Evolutionary conservation across 2,113 vertebrate species (phyloP).

Genomic region (Taurulus bubalis): DNA sequence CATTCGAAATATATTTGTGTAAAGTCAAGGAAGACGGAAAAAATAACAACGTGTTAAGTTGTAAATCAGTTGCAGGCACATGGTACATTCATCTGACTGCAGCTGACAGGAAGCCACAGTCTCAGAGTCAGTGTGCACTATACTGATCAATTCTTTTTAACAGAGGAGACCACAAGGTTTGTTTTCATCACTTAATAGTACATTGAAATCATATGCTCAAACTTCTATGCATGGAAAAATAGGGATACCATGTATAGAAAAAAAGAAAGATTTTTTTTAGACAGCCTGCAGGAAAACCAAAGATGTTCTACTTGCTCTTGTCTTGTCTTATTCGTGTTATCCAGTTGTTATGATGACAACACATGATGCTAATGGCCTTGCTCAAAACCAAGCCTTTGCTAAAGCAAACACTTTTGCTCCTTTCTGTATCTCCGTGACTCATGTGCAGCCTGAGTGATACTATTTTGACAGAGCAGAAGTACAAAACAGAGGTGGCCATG

Average conservation of each 20-base stretch:
- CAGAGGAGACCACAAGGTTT: neutral
- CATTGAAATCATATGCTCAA: neutral
- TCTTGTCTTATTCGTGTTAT: slow-evolving; percentile 3
- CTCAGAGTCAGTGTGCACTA: neutral
- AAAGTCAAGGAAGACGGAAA: neutral
- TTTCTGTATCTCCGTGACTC: slow-evolving; percentile 58
- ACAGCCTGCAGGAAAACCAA: neutral
- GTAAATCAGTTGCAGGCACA: slow-evolving; percentile 16
- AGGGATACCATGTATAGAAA: neutral
- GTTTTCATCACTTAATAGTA: neutral
- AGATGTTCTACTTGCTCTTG: slow-evolving; percentile 2
- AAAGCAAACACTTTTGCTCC: slow-evolving; percentile 44
- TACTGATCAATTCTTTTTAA: neutral
- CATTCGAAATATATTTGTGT: slow-evolving; percentile 3
- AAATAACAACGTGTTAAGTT: neutral
- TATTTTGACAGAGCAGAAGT: slow-evolving; percentile 67
- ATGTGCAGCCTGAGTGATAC: slow-evolving; percentile 38
- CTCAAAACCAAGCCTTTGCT: slow-evolving; percentile 29
- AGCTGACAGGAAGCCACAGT: neutral
- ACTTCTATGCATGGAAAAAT: neutral
- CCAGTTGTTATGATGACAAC: slow-evolving; percentile 32
- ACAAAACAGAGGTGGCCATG: slow-evolving; percentile 76
- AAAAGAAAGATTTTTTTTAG: neutral
- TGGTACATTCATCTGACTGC: slow-evolving; percentile 5
- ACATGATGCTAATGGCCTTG: neutral